Evolutionary conservation across 2,113 vertebrate species (phyloP).

Genomic region (Notothenia rossii): DNA sequence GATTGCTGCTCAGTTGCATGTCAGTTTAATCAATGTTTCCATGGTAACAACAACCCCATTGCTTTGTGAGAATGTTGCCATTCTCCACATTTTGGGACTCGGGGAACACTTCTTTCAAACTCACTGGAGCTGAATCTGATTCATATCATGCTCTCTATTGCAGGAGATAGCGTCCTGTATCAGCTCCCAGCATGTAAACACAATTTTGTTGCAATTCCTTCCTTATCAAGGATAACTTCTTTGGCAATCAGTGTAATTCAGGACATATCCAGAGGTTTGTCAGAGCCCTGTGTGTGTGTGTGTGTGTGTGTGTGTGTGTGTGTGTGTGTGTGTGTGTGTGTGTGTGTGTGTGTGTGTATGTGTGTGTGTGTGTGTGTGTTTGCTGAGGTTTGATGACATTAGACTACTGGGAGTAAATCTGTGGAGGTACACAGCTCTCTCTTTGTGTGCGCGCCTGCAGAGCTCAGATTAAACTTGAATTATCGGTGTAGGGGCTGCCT

Average conservation of each 20-base stretch:
- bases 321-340: constrained; percentile 34
- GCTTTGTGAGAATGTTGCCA: constrained; percentile 20
- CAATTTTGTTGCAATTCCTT: constrained; percentile 47
- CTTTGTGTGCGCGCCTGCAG: constrained; percentile 66
- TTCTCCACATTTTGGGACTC: constrained; percentile 32
- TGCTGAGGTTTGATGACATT: constrained; percentile 69
- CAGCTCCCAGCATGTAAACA: constrained; percentile 59
- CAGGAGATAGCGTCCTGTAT: constrained; percentile 50
- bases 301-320: constrained; percentile 36
- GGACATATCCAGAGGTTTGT: constrained; percentile 45
- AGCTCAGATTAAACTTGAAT: constrained; percentile 80
- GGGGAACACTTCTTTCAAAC: constrained; percentile 27
- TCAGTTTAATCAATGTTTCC: constrained; percentile 40
- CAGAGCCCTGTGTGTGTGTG: constrained; percentile 5
- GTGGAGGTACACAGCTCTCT: constrained; percentile 29
- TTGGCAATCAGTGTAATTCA: constrained; percentile 71
- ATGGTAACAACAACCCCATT: constrained; percentile 28
- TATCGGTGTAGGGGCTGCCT: constrained; percentile 59
- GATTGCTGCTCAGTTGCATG: constrained; percentile 10
- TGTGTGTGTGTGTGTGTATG: constrained; percentile 12
- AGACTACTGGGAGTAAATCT: constrained; percentile 63
- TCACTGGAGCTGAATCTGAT: constrained; percentile 39
- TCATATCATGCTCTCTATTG: constrained; percentile 58
- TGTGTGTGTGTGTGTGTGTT: constrained; percentile 42
- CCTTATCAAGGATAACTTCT: constrained; percentile 63